These are phyloP conservation scores for Caenorhabditis sp. DNA, from an alignment of 2,888 invertebrate species.

Conservation along the genomic window DNA sequence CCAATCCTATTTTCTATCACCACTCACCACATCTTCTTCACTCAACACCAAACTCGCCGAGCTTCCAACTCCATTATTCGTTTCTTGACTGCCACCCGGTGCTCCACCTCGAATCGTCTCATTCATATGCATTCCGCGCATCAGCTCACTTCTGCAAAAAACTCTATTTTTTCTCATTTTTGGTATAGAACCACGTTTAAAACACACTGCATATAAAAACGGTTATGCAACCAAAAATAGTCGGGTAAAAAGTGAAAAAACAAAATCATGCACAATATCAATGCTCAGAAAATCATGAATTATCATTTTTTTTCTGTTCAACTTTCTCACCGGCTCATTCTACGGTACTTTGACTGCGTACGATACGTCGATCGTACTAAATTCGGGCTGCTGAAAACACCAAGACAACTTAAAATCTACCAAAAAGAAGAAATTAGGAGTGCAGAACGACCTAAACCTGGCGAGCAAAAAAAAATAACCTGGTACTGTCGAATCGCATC, in stretches of 20 bases:
- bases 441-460: background rate
- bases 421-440: background rate
- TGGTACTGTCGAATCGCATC: constrained; percentile 28
- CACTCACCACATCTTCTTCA: constrained; percentile 32
- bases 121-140: constrained; percentile 48
- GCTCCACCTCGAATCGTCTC: constrained; percentile 41
- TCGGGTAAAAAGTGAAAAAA: background rate
- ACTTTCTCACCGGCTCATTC: constrained; percentile 40
- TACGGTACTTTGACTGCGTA: constrained; percentile 37
- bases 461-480: background rate
- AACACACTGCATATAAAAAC: constrained; percentile 3
- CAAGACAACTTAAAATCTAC: background rate
- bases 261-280: constrained; percentile 2
- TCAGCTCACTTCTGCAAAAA: constrained; percentile 51
- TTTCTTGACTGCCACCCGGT: constrained; percentile 8
- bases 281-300: background rate
- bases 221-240: background rate
- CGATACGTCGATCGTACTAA: constrained; percentile 39
- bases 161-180: constrained; percentile 5
- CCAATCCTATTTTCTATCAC: too few relatives aligned
- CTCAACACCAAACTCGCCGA: constrained; percentile 27
- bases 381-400: constrained; percentile 16
- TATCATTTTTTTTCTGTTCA: background rate
- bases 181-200: background rate
- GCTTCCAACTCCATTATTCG: constrained; percentile 7